phyloP scores from a whole-genome alignment of 2,797 vertebrate genomes.

The Remorina albescens region DNA sequence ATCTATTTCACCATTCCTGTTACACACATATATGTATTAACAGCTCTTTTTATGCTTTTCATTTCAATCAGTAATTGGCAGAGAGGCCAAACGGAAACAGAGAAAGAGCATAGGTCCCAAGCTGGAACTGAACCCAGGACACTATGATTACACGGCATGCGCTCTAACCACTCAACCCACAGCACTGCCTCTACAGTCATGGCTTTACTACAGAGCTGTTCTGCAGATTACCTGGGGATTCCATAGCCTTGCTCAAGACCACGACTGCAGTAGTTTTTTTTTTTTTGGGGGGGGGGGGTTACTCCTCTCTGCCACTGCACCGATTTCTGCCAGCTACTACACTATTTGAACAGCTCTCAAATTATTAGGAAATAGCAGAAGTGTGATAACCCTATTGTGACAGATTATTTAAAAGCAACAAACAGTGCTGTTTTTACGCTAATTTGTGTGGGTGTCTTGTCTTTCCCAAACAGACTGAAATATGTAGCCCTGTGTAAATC shows the following conservation, averaged over 20 bases:
- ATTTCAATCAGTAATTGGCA: no score
- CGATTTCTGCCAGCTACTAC: not conserved
- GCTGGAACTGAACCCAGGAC: no score
- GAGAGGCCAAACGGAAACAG: no score
- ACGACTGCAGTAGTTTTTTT: not conserved
- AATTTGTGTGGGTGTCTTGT: constrained; percentile 18
- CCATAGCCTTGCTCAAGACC: not conserved
- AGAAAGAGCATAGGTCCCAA: no score
- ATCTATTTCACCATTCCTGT: not conserved
- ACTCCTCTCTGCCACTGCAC: not conserved
- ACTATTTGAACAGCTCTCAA: constrained; percentile 3
- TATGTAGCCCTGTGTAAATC: constrained; percentile 22
- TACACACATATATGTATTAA: no score
- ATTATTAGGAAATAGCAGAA: not conserved
- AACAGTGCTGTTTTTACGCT: constrained; percentile 17
- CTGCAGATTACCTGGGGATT: not conserved
- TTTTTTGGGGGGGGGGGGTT: not conserved
- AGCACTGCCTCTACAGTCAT: no score
- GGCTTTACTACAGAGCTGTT: constrained; percentile 1
- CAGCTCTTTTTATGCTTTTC: no score
- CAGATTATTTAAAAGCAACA: constrained; percentile 20
- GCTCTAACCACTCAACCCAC: no score
- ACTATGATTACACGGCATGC: no score
- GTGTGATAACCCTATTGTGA: constrained; percentile 21
- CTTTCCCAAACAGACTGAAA: constrained; percentile 21